Base-by-base conservation (phyloP, 2,888 invertebrate species). In the Sturmia bella region DNA sequence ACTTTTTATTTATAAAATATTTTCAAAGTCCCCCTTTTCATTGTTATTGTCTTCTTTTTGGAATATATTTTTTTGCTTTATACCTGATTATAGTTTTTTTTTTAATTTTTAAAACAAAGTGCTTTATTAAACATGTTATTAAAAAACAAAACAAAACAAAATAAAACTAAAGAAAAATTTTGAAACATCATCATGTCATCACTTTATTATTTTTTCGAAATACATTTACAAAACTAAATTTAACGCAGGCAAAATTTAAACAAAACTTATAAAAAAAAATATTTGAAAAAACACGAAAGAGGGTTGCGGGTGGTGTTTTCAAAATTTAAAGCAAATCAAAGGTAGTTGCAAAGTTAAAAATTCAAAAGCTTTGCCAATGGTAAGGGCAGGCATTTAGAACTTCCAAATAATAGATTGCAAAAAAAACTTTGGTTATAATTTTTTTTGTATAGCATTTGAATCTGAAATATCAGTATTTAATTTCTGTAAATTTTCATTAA, bases 211-310 rank as follows among this genome's bases (percentile, higher is more conserved):
- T 32, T 57, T 15, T 2, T 54, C 27, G 48, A 57, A 59, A 54
- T 61, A 69, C 73, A 56, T 72, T 61, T 76, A 80, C 59, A 80
- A 76, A 72, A 75, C 72, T 61, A 54, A 61, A 48, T 66, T 52
- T 41, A 56, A 59, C 2, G 75, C 61, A 80, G 76, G 68, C 56
- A n/a, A 48, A 27, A 19, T 32, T 66, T 57, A n/a, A 15, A 56
- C 32, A 32, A 66, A 74, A 69, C 50, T 57, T 69, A 41, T n/a
- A n/a, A n/a, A n/a, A 80, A 57, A 43, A 59, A 21, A 13, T 45
- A 48, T 37, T 37, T 21, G 24, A 6, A 32, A 32, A 32, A 32
- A n/a, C n/a, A n/a, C n/a, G n/a, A n/a, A n/a, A n/a, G 27, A 4
- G 3, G 27, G 27, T 27, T 27, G 41, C 11, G 24, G n/a, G 4